Percentiles rank a stretch among this genome's conserved stretches.
Conservation (phyloP, 2,888 invertebrate genomes). For the Neoitamus cyanurus region DNA sequence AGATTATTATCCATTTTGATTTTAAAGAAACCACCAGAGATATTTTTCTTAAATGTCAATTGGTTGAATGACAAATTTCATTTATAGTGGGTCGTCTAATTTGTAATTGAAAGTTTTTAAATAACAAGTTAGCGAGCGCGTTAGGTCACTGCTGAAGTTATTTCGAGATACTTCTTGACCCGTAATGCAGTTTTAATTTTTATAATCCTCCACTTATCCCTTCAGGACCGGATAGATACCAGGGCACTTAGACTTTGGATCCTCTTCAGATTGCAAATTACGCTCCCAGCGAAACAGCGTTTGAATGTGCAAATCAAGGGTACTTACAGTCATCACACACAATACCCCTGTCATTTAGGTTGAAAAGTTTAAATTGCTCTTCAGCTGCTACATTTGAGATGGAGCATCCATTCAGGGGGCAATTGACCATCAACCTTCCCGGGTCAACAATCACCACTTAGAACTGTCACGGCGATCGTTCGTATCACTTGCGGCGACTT, state of each 20-base stretch:
- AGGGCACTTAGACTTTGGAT: not conserved
- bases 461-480: slow-evolving; percentile 32
- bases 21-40: too few species aligned
- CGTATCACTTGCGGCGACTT: slow-evolving; percentile 37
- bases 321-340: slow-evolving; percentile 30
- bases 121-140: too few species aligned
- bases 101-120: too few species aligned
- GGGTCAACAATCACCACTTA: slow-evolving; percentile 44
- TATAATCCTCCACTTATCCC: not conserved
- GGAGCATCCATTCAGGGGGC: slow-evolving; percentile 36
- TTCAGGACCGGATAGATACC: not conserved
- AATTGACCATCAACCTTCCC: slow-evolving; percentile 44
- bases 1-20: too few species aligned
- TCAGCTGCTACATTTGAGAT: slow-evolving; percentile 40
- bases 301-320: slow-evolving; percentile 42
- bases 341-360: slow-evolving; percentile 30
- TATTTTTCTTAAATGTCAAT: too few species aligned
- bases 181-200: not conserved
- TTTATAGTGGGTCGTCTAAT: too few species aligned
- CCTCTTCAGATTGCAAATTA: slow-evolving; percentile 16
- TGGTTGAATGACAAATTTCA: too few species aligned
- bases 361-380: slow-evolving; percentile 41
- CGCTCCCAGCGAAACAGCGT: not conserved
- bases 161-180: too few species aligned
- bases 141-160: too few species aligned